These are phyloP conservation scores for Hoplostethus mediterraneus DNA, from an alignment of 2,797 vertebrate species.

Conservation along the genomic window DNA sequence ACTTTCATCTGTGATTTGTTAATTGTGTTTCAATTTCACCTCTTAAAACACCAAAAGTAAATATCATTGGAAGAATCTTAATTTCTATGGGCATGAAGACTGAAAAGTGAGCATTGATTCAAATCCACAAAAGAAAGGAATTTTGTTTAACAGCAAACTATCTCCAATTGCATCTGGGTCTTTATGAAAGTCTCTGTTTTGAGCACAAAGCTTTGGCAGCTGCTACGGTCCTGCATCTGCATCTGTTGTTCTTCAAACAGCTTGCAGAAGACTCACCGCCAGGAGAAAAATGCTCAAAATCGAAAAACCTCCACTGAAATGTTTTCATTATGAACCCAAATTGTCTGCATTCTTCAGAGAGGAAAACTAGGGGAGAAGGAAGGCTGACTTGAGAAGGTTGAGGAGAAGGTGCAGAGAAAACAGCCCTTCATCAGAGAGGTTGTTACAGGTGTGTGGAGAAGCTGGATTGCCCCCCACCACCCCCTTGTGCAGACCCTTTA, in stretches of 20 bases:
- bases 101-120: no score
- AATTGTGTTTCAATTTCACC: no score
- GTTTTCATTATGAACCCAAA: neutral
- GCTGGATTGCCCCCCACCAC: slow-evolving; percentile 24
- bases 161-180: no score
- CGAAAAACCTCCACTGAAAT: neutral
- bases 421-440: slow-evolving; percentile 35
- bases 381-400: neutral
- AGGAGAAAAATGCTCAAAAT: neutral
- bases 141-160: no score
- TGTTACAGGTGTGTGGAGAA: slow-evolving; percentile 45
- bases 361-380: slow-evolving; percentile 1
- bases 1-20: no score
- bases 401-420: slow-evolving; percentile 20
- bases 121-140: no score
- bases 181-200: no score
- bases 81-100: no score
- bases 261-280: neutral
- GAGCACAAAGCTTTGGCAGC: no score
- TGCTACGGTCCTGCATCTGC: neutral
- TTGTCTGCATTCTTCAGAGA: neutral
- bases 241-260: neutral
- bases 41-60: no score
- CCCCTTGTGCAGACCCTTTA: slow-evolving; percentile 20
- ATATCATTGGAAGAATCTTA: no score